phyloP scores from a whole-genome alignment of 2,113 vertebrate species.

The Syrmaticus mikado region DNA sequence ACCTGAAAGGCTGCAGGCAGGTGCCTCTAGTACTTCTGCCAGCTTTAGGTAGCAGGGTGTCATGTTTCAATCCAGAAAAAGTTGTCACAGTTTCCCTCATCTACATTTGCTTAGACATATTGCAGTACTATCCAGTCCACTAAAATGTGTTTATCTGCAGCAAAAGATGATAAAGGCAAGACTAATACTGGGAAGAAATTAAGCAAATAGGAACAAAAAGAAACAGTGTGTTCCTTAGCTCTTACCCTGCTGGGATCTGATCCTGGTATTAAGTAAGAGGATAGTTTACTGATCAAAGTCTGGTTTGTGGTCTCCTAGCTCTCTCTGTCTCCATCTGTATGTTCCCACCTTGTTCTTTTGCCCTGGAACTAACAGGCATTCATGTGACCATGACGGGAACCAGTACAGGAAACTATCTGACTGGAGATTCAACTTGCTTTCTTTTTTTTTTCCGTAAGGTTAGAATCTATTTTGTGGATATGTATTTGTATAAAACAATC shows the following conservation, averaged over 20 bases:
- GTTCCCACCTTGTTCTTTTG: not conserved
- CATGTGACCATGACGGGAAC: not conserved
- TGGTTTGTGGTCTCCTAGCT: not conserved
- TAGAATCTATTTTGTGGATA: not conserved
- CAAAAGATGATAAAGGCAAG: not conserved
- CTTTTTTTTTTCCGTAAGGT: not conserved
- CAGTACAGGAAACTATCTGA: not conserved
- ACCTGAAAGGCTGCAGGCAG: not conserved
- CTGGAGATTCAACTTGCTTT: not conserved
- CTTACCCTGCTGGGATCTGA: not conserved
- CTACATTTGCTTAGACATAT: not conserved
- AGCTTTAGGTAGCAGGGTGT: not conserved
- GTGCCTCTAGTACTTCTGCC: not conserved
- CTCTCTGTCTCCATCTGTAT: not conserved
- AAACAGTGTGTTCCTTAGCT: not conserved
- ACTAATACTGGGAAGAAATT: rapidly evolving
- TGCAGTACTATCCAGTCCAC: not conserved
- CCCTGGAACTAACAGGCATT: not conserved
- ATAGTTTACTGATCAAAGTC: not conserved
- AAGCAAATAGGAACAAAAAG: not conserved
- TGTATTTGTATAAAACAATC: not conserved
- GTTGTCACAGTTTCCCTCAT: not conserved
- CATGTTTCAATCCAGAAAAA: not conserved
- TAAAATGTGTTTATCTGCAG: not conserved
- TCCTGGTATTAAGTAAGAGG: not conserved